Base-by-base conservation (phyloP, 2,797 vertebrate genomes). In the Cetoscarus ocellatus region DNA sequence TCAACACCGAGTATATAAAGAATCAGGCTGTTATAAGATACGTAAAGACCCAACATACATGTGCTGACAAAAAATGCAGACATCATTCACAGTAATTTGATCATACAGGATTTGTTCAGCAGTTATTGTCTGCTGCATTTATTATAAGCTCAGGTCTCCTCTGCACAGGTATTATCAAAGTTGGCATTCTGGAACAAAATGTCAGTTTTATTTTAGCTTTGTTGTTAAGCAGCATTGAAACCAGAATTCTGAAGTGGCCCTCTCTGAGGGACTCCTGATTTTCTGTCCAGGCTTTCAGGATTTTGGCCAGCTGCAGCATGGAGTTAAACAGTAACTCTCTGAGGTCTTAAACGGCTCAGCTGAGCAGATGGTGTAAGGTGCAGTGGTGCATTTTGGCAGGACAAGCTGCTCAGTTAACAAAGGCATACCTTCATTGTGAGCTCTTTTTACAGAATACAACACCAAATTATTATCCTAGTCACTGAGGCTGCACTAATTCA, bases 291-390 rank as follows among this genome's bases (percentile, higher is more conserved):
- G 36, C 56, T 73, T 70, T 68, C 40, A 38, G 17, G 54, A 9
- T 34, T 51, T 72, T 48, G 17, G 40, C 43, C 69, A 71, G 39
- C 60, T 73, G 57, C 44, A 72, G 7, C 14, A 0, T 12, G 10
- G 49, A 5, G 11, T 59, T 35, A 49, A 39, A 61, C 42, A 47
- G 19, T 60, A 36, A 72, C 61, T 73, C 62, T 77, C 63, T 50
- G n/a, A 72, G 58, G 70, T 67, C 36, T 82, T 51, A 64, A 68
- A 76, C 51, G 40, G 50, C 48, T 70, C 17, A 14, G 38, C 58
- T 66, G 69, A 61, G 69, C 78, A 79, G 76, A 81, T 83, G 79
- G 61, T 72, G 43, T 45, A 27, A 71, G 47, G 66, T 63, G 68
- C 73, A 67, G 27, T 61, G 55, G 50, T 70, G 68, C 57, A 77